Percentiles rank a stretch among this genome's conserved stretches.
These are phyloP conservation scores for Mythimna pallens DNA, from an alignment of 2,888 invertebrate species.

Conservation along the genomic window DNA sequence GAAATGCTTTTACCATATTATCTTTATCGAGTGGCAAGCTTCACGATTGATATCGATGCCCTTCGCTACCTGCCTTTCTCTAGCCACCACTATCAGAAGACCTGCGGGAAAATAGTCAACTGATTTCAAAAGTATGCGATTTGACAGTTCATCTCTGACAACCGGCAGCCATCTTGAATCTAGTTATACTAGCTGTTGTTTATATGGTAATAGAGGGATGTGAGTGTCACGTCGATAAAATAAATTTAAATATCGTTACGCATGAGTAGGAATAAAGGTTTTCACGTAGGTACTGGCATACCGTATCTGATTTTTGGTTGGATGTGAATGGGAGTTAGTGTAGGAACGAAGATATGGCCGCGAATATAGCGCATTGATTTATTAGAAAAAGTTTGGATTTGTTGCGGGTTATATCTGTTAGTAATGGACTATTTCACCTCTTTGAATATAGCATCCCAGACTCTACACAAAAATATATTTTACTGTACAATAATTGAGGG, in stretches of 20 bases:
- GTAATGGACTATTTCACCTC: too few relatives aligned
- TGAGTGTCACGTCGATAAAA: conserved; percentile 42
- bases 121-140: neutral
- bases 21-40: conserved; percentile 61
- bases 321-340: neutral
- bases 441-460: too few relatives aligned
- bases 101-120: neutral
- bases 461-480: too few relatives aligned
- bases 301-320: conserved; percentile 20
- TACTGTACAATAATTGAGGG: too few relatives aligned
- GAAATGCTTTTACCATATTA: conserved; percentile 71
- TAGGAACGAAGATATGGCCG: too few relatives aligned
- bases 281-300: neutral
- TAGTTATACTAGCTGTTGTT: conserved; percentile 15
- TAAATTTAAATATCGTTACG: conserved; percentile 54
- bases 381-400: neutral
- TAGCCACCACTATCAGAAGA: conserved; percentile 15
- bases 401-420: too few relatives aligned
- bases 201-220: conserved; percentile 51
- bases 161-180: conserved; percentile 29
- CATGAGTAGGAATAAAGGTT: conserved; percentile 25
- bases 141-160: conserved; percentile 11
- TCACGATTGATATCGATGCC: conserved; percentile 51
- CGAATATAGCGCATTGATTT: neutral
- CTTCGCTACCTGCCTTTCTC: conserved; percentile 49